Percentiles rank a stretch among this genome's conserved stretches.
Conservation (phyloP, 2,113 vertebrate species). For the Lanius ludovicianus region DNA sequence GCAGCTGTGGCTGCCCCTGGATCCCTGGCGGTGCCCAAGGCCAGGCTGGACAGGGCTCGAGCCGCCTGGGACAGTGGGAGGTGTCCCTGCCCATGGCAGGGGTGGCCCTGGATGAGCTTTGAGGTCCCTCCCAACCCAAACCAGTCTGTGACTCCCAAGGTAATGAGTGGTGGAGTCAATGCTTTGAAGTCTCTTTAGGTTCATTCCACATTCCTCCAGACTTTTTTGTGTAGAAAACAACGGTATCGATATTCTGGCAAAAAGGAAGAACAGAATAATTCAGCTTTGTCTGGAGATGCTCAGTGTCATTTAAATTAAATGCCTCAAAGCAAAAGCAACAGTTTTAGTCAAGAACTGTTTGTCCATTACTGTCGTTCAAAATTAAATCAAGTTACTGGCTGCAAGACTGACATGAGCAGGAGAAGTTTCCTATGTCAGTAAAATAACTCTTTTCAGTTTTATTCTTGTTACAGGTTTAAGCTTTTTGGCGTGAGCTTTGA, state of each 20-base stretch:
- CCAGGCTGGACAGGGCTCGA: not conserved
- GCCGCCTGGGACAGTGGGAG: not conserved
- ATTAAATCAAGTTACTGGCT: not conserved
- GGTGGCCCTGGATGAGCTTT: accelerated
- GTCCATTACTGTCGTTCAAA: not conserved
- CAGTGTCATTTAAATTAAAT: not conserved
- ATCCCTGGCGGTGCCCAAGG: not conserved
- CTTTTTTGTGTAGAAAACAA: accelerated
- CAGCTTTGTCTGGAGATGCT: not conserved
- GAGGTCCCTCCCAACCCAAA: not conserved
- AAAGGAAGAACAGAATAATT: not conserved
- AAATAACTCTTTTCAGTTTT: not conserved
- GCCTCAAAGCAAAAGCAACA: not conserved
- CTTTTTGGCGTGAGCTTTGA: not conserved
- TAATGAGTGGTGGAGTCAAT: not conserved
- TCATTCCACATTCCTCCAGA: not conserved
- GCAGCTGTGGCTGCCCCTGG: not conserved
- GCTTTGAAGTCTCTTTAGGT: not conserved
- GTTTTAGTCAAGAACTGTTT: not conserved
- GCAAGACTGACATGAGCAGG: not conserved
- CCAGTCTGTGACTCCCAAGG: not conserved
- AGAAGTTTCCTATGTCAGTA: not conserved
- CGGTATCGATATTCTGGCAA: not conserved
- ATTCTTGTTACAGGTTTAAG: constrained; percentile 5
- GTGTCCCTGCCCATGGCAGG: not conserved